These are phyloP conservation scores for Erythrocercus mccallii DNA, from an alignment of 2,113 vertebrate genomes.

Conservation along the genomic window DNA sequence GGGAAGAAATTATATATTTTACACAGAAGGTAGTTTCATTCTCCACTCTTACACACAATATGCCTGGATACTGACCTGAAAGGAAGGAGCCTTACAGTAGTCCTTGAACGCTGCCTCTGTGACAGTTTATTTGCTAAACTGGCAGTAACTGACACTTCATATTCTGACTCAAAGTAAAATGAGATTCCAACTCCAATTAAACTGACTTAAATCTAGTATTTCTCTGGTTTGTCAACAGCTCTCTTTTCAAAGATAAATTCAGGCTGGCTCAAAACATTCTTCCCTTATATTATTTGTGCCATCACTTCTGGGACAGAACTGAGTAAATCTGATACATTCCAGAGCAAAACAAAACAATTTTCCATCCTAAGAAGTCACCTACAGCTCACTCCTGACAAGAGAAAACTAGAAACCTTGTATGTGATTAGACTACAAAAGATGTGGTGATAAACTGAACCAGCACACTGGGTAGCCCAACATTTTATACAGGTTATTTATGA, in stretches of 20 bases:
- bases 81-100: not conserved
- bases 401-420: not conserved
- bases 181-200: not conserved
- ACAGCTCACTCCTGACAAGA: not conserved
- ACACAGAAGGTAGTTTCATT: not conserved
- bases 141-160: not conserved
- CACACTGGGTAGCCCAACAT: not conserved
- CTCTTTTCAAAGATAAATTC: not conserved
- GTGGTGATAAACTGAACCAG: not conserved
- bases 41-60: not conserved
- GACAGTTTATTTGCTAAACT: not conserved
- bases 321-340: not conserved
- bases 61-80: not conserved
- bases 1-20: rapidly evolving
- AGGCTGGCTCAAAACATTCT: not conserved
- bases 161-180: not conserved
- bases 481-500: not conserved
- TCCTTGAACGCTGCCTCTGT: not conserved
- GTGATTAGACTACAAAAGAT: not conserved
- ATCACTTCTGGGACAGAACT: not conserved
- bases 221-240: not conserved
- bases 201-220: not conserved
- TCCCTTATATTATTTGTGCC: not conserved
- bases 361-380: not conserved
- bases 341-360: not conserved